Base-by-base conservation (phyloP, 2,888 invertebrate species). In the Blomia tropicalis region DNA sequence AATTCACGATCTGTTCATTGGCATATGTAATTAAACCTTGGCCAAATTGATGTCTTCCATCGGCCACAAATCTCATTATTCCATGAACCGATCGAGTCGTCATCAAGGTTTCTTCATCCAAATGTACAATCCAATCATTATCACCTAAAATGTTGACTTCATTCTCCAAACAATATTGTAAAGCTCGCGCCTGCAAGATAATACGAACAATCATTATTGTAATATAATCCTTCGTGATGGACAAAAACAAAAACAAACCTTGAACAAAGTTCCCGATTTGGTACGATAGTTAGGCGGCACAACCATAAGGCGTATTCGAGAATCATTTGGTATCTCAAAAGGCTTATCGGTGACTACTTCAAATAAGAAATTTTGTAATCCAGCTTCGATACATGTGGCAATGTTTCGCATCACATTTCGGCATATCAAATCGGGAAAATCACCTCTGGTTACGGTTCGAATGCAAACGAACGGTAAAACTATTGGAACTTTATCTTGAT, bases 11-110 rank as follows among this genome's bases (percentile, higher is more conserved):
- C 58, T 88, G 84, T 75, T 92, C 92, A 76, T 91, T 93, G 4
- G 93, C 92, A 77, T 95, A 95, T 2, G 91, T 92, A 66, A 92
- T 91, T 59, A 92, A 77, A 2, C 92, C 93, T 77, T 95, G 95
- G 0, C 93, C 93, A 76, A 93, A 92, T 66, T 88, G 87, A 76
- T 91, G 86, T 72, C 87, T 89, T 0, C 92, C 93, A 76, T 92
- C 90, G 68, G 85, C 78, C 25, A 91, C 89, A 79, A 95, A 95
- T 74, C 95, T 95, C 43, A 95, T 77, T 70, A 95, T 84, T 11
- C 91, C 91, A 60, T 83, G 79, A 58, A 92, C 83, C 51, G 88
- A 84, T 73, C 92, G 90, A 71, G 89, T 89, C 4, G 93, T 93
- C 30, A 95, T 77, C 60, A 95, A 76, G 0, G 95, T 95, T 74